phyloP scores from a whole-genome alignment of 2,797 vertebrate species.

The Silurus aristotelis region DNA sequence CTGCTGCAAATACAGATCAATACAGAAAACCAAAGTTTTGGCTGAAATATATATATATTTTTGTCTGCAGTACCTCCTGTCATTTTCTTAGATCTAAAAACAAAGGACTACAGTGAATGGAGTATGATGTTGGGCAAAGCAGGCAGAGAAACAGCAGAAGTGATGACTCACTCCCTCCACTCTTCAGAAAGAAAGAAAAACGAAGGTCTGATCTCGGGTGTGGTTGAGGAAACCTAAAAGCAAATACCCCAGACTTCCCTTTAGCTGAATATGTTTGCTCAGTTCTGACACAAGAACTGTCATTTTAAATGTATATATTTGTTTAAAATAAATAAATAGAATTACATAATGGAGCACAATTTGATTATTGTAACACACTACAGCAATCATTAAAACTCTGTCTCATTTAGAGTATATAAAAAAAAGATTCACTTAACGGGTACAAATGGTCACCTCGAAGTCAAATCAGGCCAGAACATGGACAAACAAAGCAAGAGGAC shows the following conservation, averaged over 20 bases:
- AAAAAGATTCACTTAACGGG: background rate
- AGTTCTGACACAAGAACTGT: background rate
- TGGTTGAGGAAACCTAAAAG: constrained; percentile 14
- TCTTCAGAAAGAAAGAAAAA: constrained; percentile 21
- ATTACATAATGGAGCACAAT: background rate
- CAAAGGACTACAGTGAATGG: constrained; percentile 19
- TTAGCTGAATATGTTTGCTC: constrained; percentile 2
- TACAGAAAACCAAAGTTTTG: background rate
- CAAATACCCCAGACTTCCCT: constrained; percentile 17
- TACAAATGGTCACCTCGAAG: background rate
- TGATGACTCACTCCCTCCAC: constrained; percentile 58
- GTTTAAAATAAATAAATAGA: background rate
- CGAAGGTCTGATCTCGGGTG: constrained; percentile 35
- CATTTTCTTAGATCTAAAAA: background rate
- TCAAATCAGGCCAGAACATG: background rate
- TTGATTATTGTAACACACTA: background rate
- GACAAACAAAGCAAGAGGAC: background rate
- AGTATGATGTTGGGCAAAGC: constrained; percentile 18
- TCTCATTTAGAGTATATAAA: background rate
- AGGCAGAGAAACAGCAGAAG: constrained; percentile 35
- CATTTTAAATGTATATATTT: background rate
- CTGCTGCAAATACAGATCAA: no score
- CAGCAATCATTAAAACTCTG: background rate
- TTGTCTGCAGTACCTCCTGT: no score
- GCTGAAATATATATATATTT: background rate